Base-by-base conservation (phyloP, 2,797 vertebrate species). In the Rhabdomys pumilio region DNA sequence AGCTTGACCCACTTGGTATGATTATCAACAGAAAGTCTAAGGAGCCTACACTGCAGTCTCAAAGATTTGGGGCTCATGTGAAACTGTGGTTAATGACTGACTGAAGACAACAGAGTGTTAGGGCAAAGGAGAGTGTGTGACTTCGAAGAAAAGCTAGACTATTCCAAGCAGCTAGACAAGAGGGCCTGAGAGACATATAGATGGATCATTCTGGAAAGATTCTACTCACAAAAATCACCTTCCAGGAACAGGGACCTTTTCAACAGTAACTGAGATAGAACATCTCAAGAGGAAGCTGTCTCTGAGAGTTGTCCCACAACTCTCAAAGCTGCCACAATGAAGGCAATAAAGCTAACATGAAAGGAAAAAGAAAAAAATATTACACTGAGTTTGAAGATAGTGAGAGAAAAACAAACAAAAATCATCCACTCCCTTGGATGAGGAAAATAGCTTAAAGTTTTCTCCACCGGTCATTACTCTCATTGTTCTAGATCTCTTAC, bases 91-190 rank as follows among this genome's bases (percentile, higher is more conserved):
- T 50, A 2, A 10, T 44, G 63, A 63, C 50, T 65, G 19, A 44
- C 44, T 67, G 19, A n/a, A 61, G 12, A 57, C 17, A 34, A 34
- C 22, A 91, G 15, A 65, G n/a, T 26, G 9, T 10, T 77, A 29
- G 38, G 2, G 5, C 1, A 50, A 24, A 81, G 5, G 8, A n/a
- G 2, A 22, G 6, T 38, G 3, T 3, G 1, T 22, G 4, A 34
- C 24, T 5, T 38, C 38, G 19, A 31, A 29, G 31, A 65, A 7
- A 4, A 83, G 15, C 15, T 65, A 55, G 13, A 61, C 31, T 4
- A n/a, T 29, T 67, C 34, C 50, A 3, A 34, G 3, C 6, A 55
- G 26, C 50, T 8, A 53, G 72, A 31, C 3, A 57, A 31, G 22
- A 5, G 6, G 4, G 26, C 38, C 20, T 93, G 15, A 53, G 24